Evolutionary conservation across 2,888 invertebrate species (phyloP), one percentile per base, ranked within the genome.

Genomic region (Leptodirus hochenwartii): DNA sequence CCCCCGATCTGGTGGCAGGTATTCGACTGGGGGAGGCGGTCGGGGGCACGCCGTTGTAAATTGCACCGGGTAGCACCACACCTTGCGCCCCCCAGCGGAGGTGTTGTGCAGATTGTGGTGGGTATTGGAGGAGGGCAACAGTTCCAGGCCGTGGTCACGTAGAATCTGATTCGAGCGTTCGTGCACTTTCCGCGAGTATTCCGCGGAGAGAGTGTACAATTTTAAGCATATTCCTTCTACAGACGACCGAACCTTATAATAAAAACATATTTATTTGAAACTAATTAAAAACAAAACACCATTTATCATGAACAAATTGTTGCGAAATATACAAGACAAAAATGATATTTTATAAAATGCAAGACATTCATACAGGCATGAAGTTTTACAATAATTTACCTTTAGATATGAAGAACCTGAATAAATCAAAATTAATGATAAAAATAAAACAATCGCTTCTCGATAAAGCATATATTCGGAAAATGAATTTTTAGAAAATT

Each of bases 161-260:
- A 90, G 57, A 31, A 91, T 59, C 35, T 70, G 67, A 55, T 76
- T 69, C 43, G 90, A 87, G 49, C 80, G 81, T 45, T 91, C 90
- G 36, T 77, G 66, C 23, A 91, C 78, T 58, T 88, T 91, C 37
- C 80, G 76, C 4, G 85, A 85, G 59, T 88, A 81, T 45, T 95
- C 93, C 14, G 79, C 76, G 1, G 93, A 88, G 25, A 90, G 60
- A 49, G 85, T 78, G 55, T 87, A 91, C 37, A 95, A 84, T 60
- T 95, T 95, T 31, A 76, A 62, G 53, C 93, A 95, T 40, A 95
- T 85, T 20, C 90, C 85, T 59, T 95, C 93, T 4, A 95, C 93
- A 8, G 90, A 91, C 17, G 72, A 70, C 55, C 88, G 90, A 0
- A 91, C 53, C 53, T 53, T 20, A n/a, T n/a, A n/a, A n/a, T n/a